Conservation (phyloP, 37 sponge, comb jelly and placozoan genomes). For the Spongia lamella region DNA sequence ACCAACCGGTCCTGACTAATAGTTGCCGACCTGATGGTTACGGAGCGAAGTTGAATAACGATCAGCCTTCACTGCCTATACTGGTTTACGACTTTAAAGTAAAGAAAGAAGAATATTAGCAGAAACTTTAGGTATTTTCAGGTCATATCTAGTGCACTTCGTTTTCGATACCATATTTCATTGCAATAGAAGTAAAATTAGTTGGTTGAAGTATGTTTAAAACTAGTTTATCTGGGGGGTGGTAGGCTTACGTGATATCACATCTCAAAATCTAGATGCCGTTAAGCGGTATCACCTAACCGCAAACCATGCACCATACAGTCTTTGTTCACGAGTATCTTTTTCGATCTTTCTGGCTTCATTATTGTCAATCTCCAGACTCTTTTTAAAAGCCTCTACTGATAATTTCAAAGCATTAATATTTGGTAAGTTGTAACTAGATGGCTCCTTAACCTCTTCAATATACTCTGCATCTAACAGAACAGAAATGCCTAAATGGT, state of each 20-base stretch:
- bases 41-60: too few relatives aligned
- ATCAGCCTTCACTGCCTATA: too few relatives aligned
- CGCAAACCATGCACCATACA: slow-evolving; percentile 34
- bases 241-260: slow-evolving; percentile 11
- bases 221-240: slow-evolving; percentile 50
- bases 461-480: slow-evolving; percentile 16
- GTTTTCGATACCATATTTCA: slow-evolving; percentile 37
- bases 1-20: too few relatives aligned
- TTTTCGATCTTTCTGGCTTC: slow-evolving; percentile 30
- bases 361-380: slow-evolving; percentile 10
- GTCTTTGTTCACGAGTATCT: slow-evolving; percentile 32
- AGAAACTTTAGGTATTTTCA: too few relatives aligned
- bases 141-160: too few relatives aligned
- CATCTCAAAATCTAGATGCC: slow-evolving; percentile 48
- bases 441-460: neutral
- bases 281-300: slow-evolving; percentile 38
- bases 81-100: too few relatives aligned
- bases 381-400: slow-evolving; percentile 39
- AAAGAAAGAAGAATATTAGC: too few relatives aligned
- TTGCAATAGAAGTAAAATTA: slow-evolving; percentile 28
- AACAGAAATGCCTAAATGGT: slow-evolving; percentile 36
- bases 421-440: neutral
- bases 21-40: too few relatives aligned
- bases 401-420: neutral
- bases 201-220: slow-evolving; percentile 46